phyloP scores from a whole-genome alignment of 2,888 invertebrate species.

The Cistogaster globosa region DNA sequence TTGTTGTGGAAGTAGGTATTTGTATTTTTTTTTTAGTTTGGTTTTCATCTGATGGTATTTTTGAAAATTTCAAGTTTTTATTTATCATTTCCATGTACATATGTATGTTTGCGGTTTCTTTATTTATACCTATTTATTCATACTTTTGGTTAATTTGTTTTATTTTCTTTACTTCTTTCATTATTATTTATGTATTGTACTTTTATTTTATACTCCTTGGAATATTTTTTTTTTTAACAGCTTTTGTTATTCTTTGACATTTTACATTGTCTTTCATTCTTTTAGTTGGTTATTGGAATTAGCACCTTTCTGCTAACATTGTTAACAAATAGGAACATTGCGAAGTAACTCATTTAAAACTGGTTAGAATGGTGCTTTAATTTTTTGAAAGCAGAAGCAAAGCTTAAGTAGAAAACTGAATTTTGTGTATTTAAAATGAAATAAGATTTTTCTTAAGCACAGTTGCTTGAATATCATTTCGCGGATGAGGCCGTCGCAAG shows the following conservation, averaged over 20 bases:
- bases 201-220: neutral
- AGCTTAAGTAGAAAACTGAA: too few relatives aligned
- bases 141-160: slow-evolving; percentile 48
- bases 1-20: slow-evolving; percentile 76
- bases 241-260: slow-evolving; percentile 47
- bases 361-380: too few relatives aligned
- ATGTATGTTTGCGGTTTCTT: slow-evolving; percentile 46
- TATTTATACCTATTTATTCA: slow-evolving; percentile 36
- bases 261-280: slow-evolving; percentile 49
- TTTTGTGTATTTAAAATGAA: too few relatives aligned
- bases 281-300: slow-evolving; percentile 20
- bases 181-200: slow-evolving; percentile 28
- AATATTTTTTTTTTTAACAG: slow-evolving; percentile 8
- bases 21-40: slow-evolving; percentile 76
- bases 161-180: neutral
- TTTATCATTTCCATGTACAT: neutral
- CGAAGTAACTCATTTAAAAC: too few relatives aligned
- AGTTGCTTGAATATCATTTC: too few relatives aligned
- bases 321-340: neutral
- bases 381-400: too few relatives aligned
- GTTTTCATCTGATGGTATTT: slow-evolving; percentile 53
- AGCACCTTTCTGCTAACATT: slow-evolving; percentile 6
- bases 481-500: too few relatives aligned
- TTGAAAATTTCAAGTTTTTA: slow-evolving; percentile 52
- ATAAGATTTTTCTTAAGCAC: too few relatives aligned